phyloP scores from a whole-genome alignment of 2,797 vertebrate genomes.

The Anguilla marmorata region DNA sequence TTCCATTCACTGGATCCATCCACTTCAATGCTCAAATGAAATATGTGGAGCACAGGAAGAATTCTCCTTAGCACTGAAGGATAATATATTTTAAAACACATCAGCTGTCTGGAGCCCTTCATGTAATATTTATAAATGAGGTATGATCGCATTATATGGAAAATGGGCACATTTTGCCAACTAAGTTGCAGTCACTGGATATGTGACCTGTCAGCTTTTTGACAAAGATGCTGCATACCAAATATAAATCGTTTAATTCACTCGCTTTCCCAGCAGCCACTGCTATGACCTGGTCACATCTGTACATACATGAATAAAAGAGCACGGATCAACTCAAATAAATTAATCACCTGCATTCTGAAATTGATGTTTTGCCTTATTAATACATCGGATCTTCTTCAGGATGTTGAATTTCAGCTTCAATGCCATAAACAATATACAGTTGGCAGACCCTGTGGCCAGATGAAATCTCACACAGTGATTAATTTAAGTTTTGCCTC shows the following conservation, averaged over 20 bases:
- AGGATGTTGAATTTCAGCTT: not conserved
- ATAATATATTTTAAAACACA: constrained; percentile 28
- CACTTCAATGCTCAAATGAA: constrained; percentile 20
- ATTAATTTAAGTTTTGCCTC: not conserved
- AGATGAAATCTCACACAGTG: not conserved
- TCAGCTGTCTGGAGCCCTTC: constrained; percentile 10
- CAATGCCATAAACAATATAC: not conserved
- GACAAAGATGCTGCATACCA: not conserved
- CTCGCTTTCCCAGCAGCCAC: not conserved
- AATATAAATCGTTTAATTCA: not conserved
- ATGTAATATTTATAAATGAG: constrained; percentile 30
- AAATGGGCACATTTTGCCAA: constrained; percentile 14
- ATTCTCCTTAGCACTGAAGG: constrained; percentile 22
- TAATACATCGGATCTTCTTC: not conserved
- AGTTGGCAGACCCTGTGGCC: not conserved
- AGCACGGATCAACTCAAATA: not conserved
- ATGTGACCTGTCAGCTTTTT: constrained; percentile 9
- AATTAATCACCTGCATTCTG: not conserved
- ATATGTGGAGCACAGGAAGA: constrained; percentile 27
- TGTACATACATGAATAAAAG: not conserved
- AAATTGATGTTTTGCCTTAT: not conserved
- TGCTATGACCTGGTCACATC: not conserved
- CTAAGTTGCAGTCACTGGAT: not conserved
- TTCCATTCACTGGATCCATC: constrained; percentile 30
- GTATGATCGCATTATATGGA: constrained; percentile 21